phyloP scores from a whole-genome alignment of 2,888 invertebrate genomes.

The Perdita meconis region DNA sequence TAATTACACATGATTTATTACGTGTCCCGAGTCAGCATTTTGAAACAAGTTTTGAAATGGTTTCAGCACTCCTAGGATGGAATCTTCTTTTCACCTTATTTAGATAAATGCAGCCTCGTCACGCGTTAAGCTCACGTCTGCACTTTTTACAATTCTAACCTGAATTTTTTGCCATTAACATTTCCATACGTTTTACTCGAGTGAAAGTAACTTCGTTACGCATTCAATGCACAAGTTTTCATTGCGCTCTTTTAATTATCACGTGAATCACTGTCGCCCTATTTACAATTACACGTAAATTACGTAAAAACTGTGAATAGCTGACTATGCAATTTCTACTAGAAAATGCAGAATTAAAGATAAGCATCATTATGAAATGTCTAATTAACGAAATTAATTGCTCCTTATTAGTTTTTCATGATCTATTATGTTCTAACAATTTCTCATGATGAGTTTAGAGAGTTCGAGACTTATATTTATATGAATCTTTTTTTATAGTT shows the following conservation, averaged over 20 bases:
- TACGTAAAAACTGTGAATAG: not conserved
- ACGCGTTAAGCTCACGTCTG: not conserved
- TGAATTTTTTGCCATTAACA: not conserved
- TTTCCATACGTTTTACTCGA: not conserved
- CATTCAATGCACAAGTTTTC: not conserved
- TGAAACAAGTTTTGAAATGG: not conserved
- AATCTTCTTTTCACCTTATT: conserved; percentile 6
- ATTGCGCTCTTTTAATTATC: conserved; percentile 1
- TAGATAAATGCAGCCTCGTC: not conserved
- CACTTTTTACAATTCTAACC: not conserved
- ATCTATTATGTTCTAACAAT: too few relatives aligned
- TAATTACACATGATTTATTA: not conserved
- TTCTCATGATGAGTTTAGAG: too few relatives aligned
- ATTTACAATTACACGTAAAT: not conserved
- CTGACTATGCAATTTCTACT: not conserved
- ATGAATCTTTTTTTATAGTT: too few relatives aligned
- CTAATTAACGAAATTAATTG: not conserved
- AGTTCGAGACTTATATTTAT: too few relatives aligned
- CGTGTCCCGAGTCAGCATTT: not conserved
- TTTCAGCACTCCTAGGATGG: not conserved
- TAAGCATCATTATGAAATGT: not conserved
- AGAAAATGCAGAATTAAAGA: not conserved
- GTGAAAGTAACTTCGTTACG: conserved; percentile 23
- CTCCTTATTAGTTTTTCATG: not conserved
- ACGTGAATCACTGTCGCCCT: not conserved